Base-by-base conservation (phyloP, 2,888 invertebrate species). In the Synergus japonicus region DNA sequence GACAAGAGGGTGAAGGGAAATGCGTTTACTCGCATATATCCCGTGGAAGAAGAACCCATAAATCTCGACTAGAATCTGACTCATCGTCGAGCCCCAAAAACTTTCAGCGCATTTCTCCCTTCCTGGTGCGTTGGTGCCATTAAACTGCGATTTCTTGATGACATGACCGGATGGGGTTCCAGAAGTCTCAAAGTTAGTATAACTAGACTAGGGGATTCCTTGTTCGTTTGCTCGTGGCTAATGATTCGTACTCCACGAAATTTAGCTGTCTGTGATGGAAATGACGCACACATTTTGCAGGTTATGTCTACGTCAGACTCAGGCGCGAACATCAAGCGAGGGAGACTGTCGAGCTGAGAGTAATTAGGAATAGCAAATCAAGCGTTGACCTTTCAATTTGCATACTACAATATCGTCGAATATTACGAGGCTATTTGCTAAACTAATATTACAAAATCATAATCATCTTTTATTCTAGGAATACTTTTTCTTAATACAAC, bases 21-120 rank as follows among this genome's bases (percentile, higher is more conserved):
- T 88, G 88, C 88, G 87, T 87, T 88, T 85, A 83, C 85, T 84
- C 84, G 80, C 64, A 77, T 54, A 77, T 54, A 54, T 60, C 60
- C 65, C 83, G 84, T 82, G 85, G 83, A 86, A 84, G 86, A 87
- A 83, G 83, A 79, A 82, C 84, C 88, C 87, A 88, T 89, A 89
- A 89, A 89, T 89, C 89, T 86, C 83, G 66, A 76, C 80, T 73
- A 76, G 67, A 78, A 81, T 81, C 82, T 84, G 83, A 82, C 82
- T 82, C 83, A 84, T 84, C 83, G 78, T 66, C 79, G 66, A 78
- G 60, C 78, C 76, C 81, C 84, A 60, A 60, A 84, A 88, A 86
- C 85, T 88, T 87, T 86, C 84, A 83, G 77, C 84, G 85, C 84
- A 82, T 85, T 85, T 83, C 83, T 84, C 85, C 69, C 78, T 83